phyloP scores from a whole-genome alignment of 2,888 invertebrate species.

The Drosophila greeni region DNA sequence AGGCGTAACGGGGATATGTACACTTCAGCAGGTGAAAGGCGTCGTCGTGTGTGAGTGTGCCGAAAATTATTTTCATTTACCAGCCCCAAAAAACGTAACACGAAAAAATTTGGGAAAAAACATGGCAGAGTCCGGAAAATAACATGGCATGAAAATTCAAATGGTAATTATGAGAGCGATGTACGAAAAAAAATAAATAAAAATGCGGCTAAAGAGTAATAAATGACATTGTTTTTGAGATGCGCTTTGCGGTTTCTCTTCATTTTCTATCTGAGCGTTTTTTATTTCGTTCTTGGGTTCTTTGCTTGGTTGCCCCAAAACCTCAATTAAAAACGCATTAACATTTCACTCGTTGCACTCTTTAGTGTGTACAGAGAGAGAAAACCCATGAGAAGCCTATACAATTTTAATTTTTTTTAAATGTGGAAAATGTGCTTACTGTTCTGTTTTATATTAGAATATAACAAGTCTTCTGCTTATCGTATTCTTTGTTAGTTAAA shows the following conservation, averaged over 20 bases:
- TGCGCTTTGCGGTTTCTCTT: slow-evolving; percentile 49
- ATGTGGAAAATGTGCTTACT: neutral
- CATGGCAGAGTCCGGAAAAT: slow-evolving; percentile 35
- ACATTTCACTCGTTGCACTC: slow-evolving; percentile 71
- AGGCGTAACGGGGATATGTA: slow-evolving; percentile 61
- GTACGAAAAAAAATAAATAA: slow-evolving; percentile 40
- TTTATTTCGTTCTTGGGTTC: slow-evolving; percentile 16
- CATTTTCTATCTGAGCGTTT: slow-evolving; percentile 19
- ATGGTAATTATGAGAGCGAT: slow-evolving; percentile 61
- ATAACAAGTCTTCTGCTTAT: neutral
- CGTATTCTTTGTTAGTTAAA: neutral
- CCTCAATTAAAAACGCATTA: slow-evolving; percentile 78
- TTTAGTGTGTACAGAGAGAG: slow-evolving; percentile 18
- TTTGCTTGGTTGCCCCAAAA: slow-evolving; percentile 65
- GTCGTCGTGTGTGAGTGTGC: slow-evolving; percentile 56
- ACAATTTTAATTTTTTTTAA: neutral
- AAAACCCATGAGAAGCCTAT: neutral
- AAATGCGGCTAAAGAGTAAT: slow-evolving; percentile 64
- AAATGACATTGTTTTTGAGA: slow-evolving; percentile 70
- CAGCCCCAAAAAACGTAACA: slow-evolving; percentile 12
- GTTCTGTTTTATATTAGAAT: neutral
- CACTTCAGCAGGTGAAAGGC: slow-evolving; percentile 69
- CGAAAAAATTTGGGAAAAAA: slow-evolving; percentile 30
- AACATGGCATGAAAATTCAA: slow-evolving; percentile 68
- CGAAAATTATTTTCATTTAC: slow-evolving; percentile 58